These are phyloP conservation scores for Julus scanicus DNA, from an alignment of 2,888 invertebrate species.

Conservation along the genomic window DNA sequence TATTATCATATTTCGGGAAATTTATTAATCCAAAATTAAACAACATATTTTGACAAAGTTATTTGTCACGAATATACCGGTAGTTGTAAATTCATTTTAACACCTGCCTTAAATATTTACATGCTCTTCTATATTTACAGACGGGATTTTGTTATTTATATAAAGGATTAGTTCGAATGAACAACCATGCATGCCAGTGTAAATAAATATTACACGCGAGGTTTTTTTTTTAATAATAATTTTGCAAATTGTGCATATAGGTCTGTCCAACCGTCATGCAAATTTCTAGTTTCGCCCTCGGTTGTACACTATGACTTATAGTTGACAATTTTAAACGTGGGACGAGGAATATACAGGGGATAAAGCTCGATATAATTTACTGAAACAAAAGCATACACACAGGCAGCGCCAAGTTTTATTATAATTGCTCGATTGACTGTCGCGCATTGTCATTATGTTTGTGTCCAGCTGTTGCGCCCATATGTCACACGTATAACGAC, in stretches of 20 bases:
- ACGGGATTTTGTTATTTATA: slow-evolving; percentile 13
- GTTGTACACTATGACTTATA: neutral
- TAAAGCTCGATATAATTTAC: neutral
- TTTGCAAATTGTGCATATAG: neutral
- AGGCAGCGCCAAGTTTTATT: slow-evolving; percentile 13
- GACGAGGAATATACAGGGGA: neutral
- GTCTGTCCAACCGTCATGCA: neutral
- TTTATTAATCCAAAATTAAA: too few relatives aligned
- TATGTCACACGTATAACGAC: neutral
- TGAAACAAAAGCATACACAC: neutral
- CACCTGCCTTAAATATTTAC: neutral
- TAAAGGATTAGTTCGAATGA: slow-evolving; percentile 23
- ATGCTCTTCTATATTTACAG: neutral
- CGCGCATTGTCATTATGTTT: slow-evolving; percentile 27
- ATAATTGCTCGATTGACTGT: slow-evolving; percentile 13
- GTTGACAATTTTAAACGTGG: neutral
- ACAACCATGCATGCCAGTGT: neutral
- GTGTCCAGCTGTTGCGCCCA: slow-evolving; percentile 25
- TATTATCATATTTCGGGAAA: too few relatives aligned
- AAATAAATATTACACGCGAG: slow-evolving; percentile 25
- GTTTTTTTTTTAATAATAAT: neutral
- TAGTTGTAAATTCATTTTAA: neutral
- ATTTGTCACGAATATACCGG: neutral
- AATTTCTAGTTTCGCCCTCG: neutral
- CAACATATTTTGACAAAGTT: too few relatives aligned